These are phyloP conservation scores for Lethenteron reissneri DNA, from an alignment of 2,113 vertebrate species.

Conservation along the genomic window DNA sequence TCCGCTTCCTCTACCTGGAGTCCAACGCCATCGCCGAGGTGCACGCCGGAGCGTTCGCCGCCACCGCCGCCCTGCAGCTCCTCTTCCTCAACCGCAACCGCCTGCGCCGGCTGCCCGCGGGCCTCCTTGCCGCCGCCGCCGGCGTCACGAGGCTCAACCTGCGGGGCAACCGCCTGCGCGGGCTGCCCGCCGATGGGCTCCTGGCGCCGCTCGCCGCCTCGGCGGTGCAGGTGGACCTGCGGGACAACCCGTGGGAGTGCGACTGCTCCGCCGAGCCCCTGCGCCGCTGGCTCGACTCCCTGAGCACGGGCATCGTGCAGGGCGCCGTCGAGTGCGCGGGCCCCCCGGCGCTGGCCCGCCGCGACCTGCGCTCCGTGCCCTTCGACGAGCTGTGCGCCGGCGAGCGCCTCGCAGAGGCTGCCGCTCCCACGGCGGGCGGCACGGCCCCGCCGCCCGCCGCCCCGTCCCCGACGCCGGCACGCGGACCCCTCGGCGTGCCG, in stretches of 20 bases:
- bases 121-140: conserved; percentile 51
- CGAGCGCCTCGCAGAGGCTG: conserved; percentile 28
- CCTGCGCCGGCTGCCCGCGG: conserved; percentile 54
- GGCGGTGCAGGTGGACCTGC: conserved; percentile 93
- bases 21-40: conserved; percentile 96
- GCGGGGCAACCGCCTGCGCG: conserved; percentile 83
- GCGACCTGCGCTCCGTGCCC: conserved; percentile 61
- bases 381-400: conserved; percentile 78
- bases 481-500: conserved; percentile 58
- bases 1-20: conserved; percentile 93
- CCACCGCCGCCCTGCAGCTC: conserved; percentile 65
- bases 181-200: conserved; percentile 60
- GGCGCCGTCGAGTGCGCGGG: conserved; percentile 87
- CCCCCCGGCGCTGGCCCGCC: conserved; percentile 57
- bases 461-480: conserved; percentile 43
- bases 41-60: conserved; percentile 55
- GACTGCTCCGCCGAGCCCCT: conserved; percentile 71
- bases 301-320: conserved; percentile 61
- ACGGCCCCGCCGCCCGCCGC: conserved; percentile 24
- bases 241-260: conserved; percentile 97
- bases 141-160: conserved; percentile 79
- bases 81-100: conserved; percentile 93
- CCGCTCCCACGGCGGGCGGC: conserved; percentile 30
- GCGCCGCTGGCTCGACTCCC: conserved; percentile 83
- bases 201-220: conserved; percentile 75